These are phyloP conservation scores for Hippocampus mohnikei DNA, from an alignment of 2,113 vertebrate genomes.

Conservation along the genomic window DNA sequence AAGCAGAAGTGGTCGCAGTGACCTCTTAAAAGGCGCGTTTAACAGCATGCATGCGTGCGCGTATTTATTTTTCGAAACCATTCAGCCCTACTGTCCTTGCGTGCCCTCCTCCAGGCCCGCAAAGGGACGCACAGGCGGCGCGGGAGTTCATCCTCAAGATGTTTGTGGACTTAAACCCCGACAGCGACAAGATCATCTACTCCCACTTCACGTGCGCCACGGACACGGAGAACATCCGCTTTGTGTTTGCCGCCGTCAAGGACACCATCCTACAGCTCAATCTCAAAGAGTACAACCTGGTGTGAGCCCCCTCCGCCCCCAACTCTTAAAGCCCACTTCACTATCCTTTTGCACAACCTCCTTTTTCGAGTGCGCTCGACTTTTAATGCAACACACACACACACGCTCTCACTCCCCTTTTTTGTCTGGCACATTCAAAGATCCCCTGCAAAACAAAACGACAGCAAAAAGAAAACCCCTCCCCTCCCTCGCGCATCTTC, in stretches of 20 bases:
- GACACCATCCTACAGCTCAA: constrained; percentile 99
- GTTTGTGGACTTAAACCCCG: constrained; percentile 99
- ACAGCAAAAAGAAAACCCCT: constrained; percentile 1
- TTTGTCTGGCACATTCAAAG: constrained; percentile 23
- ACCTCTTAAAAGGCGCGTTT: too few species aligned
- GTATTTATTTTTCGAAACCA: too few species aligned
- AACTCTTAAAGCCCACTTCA: not conserved
- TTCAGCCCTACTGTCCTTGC: not conserved
- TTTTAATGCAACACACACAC: constrained; percentile 43
- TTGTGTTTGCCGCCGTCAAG: constrained; percentile 97
- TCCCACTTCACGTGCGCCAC: constrained; percentile 99
- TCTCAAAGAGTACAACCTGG: constrained; percentile 98
- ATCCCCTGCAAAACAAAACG: constrained; percentile 9
- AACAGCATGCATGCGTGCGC: too few species aligned
- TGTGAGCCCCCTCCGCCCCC: constrained; percentile 71
- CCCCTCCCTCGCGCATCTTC: constrained; percentile 40
- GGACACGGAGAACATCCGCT: constrained; percentile 99
- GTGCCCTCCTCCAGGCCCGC: constrained; percentile 72
- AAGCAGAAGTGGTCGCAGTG: too few species aligned
- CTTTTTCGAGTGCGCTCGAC: constrained; percentile 46
- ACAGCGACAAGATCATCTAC: constrained; percentile 99
- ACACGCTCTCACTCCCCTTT: constrained; percentile 18
- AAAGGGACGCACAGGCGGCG: constrained; percentile 92
- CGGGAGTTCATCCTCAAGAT: constrained; percentile 99
- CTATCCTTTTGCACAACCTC: constrained; percentile 62